phyloP scores from a whole-genome alignment of 1,140 invertebrate species.

The Drosophila lowei region DNA sequence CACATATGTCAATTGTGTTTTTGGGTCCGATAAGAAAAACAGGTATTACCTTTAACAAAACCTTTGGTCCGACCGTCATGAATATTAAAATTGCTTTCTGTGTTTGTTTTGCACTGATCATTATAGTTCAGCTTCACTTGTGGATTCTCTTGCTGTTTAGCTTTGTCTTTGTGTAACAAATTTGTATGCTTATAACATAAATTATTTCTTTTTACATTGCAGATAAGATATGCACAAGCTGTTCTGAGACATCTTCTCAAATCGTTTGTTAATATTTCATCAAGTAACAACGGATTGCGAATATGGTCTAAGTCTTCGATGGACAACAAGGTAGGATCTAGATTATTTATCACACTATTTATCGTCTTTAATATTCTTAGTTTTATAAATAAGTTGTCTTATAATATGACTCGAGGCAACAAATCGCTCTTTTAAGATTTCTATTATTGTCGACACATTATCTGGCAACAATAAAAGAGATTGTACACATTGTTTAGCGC shows the following conservation, averaged over 20 bases:
- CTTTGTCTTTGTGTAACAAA: slow-evolving; percentile 24
- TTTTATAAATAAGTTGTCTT: slow-evolving; percentile 13
- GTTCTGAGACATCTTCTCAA: background rate
- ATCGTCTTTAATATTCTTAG: slow-evolving; percentile 9
- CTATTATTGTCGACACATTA: background rate
- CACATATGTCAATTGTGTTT: too few relatives aligned
- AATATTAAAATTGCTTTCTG: slow-evolving; percentile 20
- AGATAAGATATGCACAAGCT: slow-evolving; percentile 17
- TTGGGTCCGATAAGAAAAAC: too few relatives aligned
- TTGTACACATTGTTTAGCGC: too few relatives aligned
- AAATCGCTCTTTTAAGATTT: slow-evolving; percentile 7
- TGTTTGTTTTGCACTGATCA: background rate
- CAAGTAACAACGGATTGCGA: slow-evolving; percentile 19
- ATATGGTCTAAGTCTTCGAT: slow-evolving; percentile 18
- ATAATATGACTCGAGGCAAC: slow-evolving; percentile 1
- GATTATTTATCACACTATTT: slow-evolving; percentile 23
- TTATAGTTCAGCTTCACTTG: background rate
- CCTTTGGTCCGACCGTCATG: too few relatives aligned
- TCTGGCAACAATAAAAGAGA: background rate
- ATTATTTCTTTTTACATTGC: background rate
- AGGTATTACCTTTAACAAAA: too few relatives aligned
- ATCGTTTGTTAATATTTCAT: slow-evolving; percentile 21
- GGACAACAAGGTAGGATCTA: slow-evolving; percentile 10
- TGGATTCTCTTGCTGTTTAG: background rate
- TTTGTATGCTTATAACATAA: slow-evolving; percentile 7